These are phyloP conservation scores for Microcebus ravelobensis DNA, from an alignment of 2,113 vertebrate genomes.

Conservation along the genomic window DNA sequence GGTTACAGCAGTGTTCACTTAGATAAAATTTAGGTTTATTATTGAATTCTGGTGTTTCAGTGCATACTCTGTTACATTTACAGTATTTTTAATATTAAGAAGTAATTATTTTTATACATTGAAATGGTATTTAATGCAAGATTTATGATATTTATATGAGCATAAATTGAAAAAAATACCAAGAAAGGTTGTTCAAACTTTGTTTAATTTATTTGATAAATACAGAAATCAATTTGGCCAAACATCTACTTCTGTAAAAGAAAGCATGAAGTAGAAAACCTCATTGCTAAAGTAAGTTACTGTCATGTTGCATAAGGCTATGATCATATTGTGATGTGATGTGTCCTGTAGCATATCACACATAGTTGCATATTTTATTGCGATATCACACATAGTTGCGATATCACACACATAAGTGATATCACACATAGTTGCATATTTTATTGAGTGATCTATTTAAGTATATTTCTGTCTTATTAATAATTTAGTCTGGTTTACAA, in stretches of 20 bases:
- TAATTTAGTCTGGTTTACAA: background rate
- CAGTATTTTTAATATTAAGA: background rate
- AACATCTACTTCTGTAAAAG: background rate
- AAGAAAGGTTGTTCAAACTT: background rate
- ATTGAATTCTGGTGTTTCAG: background rate
- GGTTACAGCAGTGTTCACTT: background rate
- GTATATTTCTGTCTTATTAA: background rate
- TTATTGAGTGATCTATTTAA: background rate
- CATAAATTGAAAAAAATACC: background rate
- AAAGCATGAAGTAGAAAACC: background rate
- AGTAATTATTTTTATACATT: background rate
- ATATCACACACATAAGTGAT: no score
- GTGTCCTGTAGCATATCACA: background rate
- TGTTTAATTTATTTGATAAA: background rate
- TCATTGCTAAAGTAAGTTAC: background rate
- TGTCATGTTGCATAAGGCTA: background rate
- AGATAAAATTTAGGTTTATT: background rate
- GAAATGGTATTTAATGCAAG: background rate
- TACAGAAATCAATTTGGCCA: background rate
- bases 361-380: background rate
- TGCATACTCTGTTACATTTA: background rate
- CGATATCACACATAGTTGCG: no score
- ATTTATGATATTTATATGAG: background rate
- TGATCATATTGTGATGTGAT: background rate
- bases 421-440: background rate